phyloP scores from a whole-genome alignment of 64 coral and sea anemone species.

The Montipora sp. region DNA sequence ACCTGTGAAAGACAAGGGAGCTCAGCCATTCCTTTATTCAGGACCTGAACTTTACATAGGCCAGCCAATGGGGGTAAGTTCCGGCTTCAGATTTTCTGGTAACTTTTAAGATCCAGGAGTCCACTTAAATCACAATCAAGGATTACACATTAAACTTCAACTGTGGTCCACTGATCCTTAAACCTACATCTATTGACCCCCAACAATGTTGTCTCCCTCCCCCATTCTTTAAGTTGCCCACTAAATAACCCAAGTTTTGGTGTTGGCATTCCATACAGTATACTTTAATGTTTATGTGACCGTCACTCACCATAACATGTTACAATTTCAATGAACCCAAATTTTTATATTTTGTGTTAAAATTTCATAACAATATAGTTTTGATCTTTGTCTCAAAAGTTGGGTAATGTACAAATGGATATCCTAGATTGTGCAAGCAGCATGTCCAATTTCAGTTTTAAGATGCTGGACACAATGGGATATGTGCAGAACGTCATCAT shows the following conservation, averaged over 20 bases:
- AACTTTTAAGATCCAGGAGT: slow-evolving; percentile 42
- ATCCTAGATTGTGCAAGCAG: slow-evolving; percentile 16
- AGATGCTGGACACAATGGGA: slow-evolving; percentile 64
- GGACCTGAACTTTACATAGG: slow-evolving; percentile 29
- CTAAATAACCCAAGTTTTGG: slow-evolving; percentile 12
- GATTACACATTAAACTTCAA: slow-evolving; percentile 40
- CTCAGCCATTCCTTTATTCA: slow-evolving; percentile 30
- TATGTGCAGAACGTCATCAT: slow-evolving; percentile 36
- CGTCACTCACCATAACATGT: slow-evolving; percentile 15
- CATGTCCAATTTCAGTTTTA: slow-evolving; percentile 36
- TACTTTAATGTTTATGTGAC: slow-evolving; percentile 12
- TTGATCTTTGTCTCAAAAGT: slow-evolving; percentile 19
- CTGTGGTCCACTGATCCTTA: slow-evolving; percentile 35
- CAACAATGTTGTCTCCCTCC: not conserved
- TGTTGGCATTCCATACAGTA: slow-evolving; percentile 18
- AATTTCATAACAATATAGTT: not conserved
- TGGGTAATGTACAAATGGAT: slow-evolving; percentile 56
- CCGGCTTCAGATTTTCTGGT: slow-evolving; percentile 32
- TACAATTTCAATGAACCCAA: slow-evolving; percentile 16
- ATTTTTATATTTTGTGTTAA: slow-evolving; percentile 9
- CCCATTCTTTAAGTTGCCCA: slow-evolving; percentile 19
- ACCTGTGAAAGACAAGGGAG: slow-evolving; percentile 26
- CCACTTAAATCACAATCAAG: slow-evolving; percentile 35
- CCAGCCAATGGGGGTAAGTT: slow-evolving; percentile 40
- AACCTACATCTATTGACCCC: slow-evolving; percentile 32